Evolutionary conservation across 2,888 invertebrate genomes (phyloP).

Genomic region (Agrotis segetum): DNA sequence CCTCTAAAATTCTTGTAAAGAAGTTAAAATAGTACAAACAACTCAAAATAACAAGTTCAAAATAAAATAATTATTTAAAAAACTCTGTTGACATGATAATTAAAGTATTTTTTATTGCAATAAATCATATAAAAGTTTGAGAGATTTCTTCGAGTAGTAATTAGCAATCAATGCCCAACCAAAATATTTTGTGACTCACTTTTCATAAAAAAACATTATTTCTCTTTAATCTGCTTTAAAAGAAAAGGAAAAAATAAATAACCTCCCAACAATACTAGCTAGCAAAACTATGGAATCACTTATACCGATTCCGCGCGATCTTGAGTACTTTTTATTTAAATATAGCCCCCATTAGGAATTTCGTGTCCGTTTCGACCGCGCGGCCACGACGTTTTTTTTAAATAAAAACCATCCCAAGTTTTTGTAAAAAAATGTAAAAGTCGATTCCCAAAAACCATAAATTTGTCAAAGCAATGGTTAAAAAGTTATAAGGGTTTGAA

Average conservation of each 20-base stretch:
- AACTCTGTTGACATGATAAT: constrained; percentile 7
- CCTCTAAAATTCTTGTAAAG: neutral
- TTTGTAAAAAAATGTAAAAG: no score
- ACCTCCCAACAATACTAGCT: neutral
- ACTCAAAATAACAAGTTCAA: constrained; percentile 10
- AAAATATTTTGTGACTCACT: constrained; percentile 10
- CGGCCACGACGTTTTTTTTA: no score
- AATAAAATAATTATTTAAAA: neutral
- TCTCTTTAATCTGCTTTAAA: constrained; percentile 1
- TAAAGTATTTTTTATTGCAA: constrained; percentile 30
- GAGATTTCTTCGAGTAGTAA: constrained; percentile 8
- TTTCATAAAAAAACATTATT: constrained; percentile 16
- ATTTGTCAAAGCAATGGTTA: no score
- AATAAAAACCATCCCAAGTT: no score
- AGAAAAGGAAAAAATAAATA: neutral
- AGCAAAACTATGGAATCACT: no score
- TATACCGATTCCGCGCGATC: no score
- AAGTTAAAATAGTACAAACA: constrained; percentile 1
- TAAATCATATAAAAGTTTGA: constrained; percentile 17
- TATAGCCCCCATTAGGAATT: no score
- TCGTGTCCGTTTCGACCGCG: no score
- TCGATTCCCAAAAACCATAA: no score
- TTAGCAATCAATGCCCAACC: constrained; percentile 3
- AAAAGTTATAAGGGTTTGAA: no score
- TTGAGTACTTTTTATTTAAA: no score